phyloP scores from a whole-genome alignment of 2,797 vertebrate species.

The Chelon auratus region DNA sequence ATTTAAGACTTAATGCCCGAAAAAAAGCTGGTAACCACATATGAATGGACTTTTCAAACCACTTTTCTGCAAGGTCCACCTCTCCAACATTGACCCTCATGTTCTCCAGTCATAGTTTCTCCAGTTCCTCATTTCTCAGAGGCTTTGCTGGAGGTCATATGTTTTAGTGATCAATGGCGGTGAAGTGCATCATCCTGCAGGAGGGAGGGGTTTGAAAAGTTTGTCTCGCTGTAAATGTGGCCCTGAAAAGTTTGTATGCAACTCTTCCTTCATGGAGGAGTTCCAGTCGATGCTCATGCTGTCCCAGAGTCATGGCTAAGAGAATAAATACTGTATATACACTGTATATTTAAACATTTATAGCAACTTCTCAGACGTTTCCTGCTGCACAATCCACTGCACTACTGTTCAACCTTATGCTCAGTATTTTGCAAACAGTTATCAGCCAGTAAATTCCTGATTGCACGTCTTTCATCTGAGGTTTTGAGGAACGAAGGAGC shows the following conservation, averaged over 20 bases:
- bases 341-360: slow-evolving; percentile 7
- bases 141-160: not conserved
- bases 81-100: not conserved
- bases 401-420: slow-evolving; percentile 18
- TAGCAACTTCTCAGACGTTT: slow-evolving; percentile 29
- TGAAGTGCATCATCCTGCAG: slow-evolving; percentile 26
- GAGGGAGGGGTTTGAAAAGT: slow-evolving; percentile 19
- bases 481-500: slow-evolving; percentile 14
- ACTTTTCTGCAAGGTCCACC: not conserved
- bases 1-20: not conserved
- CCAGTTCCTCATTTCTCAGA: not conserved
- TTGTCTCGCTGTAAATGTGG: slow-evolving; percentile 1
- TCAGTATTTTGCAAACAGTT: slow-evolving; percentile 29
- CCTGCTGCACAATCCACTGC: slow-evolving; percentile 24
- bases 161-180: not conserved
- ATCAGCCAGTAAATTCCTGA: slow-evolving; percentile 33
- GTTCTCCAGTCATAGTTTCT: slow-evolving; percentile 5
- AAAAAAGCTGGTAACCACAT: not conserved
- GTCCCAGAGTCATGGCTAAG: slow-evolving; percentile 34
- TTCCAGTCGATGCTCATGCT: slow-evolving; percentile 8
- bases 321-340: slow-evolving; percentile 10
- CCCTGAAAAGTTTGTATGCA: slow-evolving; percentile 15
- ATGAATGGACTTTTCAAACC: not conserved
- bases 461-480: slow-evolving; percentile 20
- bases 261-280: not conserved